These are phyloP conservation scores for Sparidentex hasta DNA, from an alignment of 2,797 vertebrate genomes.

Conservation along the genomic window DNA sequence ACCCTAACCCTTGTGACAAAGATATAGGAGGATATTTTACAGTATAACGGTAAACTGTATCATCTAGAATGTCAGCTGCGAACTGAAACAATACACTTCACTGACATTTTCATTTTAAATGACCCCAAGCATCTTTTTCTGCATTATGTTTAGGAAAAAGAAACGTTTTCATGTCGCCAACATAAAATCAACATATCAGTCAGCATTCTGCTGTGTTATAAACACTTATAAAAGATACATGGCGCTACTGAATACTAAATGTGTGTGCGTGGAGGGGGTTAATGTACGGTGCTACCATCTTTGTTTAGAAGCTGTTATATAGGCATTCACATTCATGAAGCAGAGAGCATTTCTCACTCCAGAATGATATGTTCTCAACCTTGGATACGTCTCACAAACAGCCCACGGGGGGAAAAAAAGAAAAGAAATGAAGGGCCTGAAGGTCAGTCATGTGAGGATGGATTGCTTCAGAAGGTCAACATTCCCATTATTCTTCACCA, in stretches of 20 bases:
- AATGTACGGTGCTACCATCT: neutral
- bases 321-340: slow-evolving; percentile 24
- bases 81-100: too few species aligned
- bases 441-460: slow-evolving; percentile 80
- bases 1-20: too few species aligned
- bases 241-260: neutral
- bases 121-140: too few species aligned
- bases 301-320: neutral
- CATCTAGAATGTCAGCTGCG: too few species aligned
- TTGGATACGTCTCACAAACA: slow-evolving; percentile 63
- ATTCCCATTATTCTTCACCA: slow-evolving; percentile 75
- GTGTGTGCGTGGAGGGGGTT: neutral
- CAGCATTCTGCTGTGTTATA: neutral
- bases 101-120: too few species aligned
- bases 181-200: too few species aligned
- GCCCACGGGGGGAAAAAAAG: slow-evolving; percentile 20
- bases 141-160: too few species aligned
- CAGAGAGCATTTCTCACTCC: slow-evolving; percentile 30
- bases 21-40: too few species aligned
- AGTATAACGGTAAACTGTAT: too few species aligned
- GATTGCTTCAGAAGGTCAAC: slow-evolving; percentile 81
- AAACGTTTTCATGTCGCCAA: too few species aligned
- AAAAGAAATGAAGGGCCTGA: slow-evolving; percentile 69
- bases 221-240: neutral
- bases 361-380: slow-evolving; percentile 54